These are phyloP conservation scores for Equus przewalskii DNA, from an alignment of 2,113 vertebrate species.

Conservation along the genomic window DNA sequence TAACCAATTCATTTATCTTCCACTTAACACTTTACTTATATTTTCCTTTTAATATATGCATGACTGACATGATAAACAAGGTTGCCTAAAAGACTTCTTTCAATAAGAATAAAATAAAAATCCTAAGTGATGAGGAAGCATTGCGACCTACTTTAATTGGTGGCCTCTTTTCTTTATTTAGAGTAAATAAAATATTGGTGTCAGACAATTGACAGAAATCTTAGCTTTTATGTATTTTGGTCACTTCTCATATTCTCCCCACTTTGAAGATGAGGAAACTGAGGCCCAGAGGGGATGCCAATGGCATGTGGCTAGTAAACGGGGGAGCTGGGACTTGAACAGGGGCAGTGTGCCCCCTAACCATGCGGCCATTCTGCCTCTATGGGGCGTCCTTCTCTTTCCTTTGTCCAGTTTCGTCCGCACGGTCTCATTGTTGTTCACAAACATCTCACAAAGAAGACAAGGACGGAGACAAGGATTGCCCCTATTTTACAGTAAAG, in stretches of 20 bases:
- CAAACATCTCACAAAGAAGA: background rate
- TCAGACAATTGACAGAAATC: background rate
- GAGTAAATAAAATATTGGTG: background rate
- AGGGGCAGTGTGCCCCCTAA: background rate
- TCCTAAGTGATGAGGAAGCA: background rate
- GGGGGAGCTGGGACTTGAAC: background rate
- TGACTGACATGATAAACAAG: background rate
- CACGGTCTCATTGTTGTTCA: background rate
- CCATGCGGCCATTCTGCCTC: fast-evolving
- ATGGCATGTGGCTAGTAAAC: background rate
- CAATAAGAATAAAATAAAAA: background rate
- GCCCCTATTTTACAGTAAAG: background rate
- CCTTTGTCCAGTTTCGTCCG: background rate
- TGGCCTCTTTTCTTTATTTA: background rate
- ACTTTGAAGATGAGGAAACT: conserved; percentile 13
- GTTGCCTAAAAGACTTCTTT: background rate
- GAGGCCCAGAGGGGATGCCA: background rate
- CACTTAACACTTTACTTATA: background rate
- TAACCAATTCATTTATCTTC: background rate
- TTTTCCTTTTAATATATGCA: background rate
- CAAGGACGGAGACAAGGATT: background rate
- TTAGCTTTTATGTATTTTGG: background rate
- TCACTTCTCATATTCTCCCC: background rate
- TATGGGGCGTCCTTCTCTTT: background rate
- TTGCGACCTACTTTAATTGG: background rate